Evolutionary conservation across 2,888 invertebrate species (phyloP).

Genomic region (Maniola hyperantus): DNA sequence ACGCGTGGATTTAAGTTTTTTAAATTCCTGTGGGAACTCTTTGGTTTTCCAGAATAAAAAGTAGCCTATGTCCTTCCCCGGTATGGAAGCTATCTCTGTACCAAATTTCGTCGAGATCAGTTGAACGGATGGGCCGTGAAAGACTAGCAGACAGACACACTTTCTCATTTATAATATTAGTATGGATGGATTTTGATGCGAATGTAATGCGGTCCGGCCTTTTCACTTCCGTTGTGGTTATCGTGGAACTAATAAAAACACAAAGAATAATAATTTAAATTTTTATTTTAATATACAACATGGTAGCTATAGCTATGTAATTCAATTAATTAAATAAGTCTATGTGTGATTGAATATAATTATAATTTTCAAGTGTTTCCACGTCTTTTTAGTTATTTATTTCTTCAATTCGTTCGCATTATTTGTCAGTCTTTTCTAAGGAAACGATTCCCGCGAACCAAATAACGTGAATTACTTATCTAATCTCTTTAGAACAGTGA

Average conservation of each 20-base stretch:
- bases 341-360: conserved; percentile 71
- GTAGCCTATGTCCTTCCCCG: too few relatives aligned
- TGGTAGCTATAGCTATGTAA: conserved; percentile 68
- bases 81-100: too few relatives aligned
- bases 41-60: too few relatives aligned
- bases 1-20: too few relatives aligned
- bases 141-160: too few relatives aligned
- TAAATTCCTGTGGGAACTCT: too few relatives aligned
- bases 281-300: conserved; percentile 81
- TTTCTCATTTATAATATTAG: too few relatives aligned
- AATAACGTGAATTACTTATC: conserved; percentile 18
- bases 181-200: too few relatives aligned
- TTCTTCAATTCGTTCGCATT: conserved; percentile 30
- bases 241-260: conserved; percentile 32
- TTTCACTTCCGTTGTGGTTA: neutral
- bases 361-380: conserved; percentile 37
- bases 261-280: conserved; percentile 53
- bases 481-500: conserved; percentile 4
- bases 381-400: conserved; percentile 20
- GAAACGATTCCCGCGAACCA: conserved; percentile 50
- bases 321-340: conserved; percentile 63
- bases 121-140: too few relatives aligned
- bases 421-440: conserved; percentile 47
- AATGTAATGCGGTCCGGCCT: too few relatives aligned
- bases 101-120: too few relatives aligned